These are phyloP conservation scores for Acrocephalus kingi DNA, from an alignment of 2,113 vertebrate genomes.

Conservation along the genomic window DNA sequence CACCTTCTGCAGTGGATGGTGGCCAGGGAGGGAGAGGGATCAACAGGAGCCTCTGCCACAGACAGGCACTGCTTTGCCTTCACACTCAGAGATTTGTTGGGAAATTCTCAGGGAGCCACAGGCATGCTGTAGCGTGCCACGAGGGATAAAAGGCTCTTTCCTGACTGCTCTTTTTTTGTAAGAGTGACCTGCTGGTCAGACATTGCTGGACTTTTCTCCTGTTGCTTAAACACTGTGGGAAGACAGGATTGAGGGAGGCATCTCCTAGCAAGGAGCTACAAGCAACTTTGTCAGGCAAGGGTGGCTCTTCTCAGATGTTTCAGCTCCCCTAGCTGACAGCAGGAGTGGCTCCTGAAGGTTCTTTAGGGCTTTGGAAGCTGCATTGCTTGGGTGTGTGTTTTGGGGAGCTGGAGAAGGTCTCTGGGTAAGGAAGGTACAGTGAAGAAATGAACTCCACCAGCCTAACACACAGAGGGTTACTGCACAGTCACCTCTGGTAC, in stretches of 20 bases:
- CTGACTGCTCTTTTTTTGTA: not conserved
- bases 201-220: not conserved
- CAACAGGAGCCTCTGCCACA: not conserved
- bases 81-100: accelerated
- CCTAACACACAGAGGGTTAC: not conserved
- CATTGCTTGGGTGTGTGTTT: not conserved
- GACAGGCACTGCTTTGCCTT: not conserved
- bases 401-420: not conserved
- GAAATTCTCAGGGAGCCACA: not conserved
- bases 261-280: accelerated
- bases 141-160: not conserved
- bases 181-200: not conserved
- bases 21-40: not conserved
- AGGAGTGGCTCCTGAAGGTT: not conserved
- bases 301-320: not conserved
- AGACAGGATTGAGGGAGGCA: not conserved
- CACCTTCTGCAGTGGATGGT: not conserved
- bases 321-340: not conserved
- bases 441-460: not conserved
- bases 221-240: not conserved
- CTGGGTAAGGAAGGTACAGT: not conserved
- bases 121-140: not conserved
- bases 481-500: not conserved
- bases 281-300: not conserved
- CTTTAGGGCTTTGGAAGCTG: not conserved